phyloP scores from a whole-genome alignment of 2,113 vertebrate species.

The Trematomus loennbergii region DNA sequence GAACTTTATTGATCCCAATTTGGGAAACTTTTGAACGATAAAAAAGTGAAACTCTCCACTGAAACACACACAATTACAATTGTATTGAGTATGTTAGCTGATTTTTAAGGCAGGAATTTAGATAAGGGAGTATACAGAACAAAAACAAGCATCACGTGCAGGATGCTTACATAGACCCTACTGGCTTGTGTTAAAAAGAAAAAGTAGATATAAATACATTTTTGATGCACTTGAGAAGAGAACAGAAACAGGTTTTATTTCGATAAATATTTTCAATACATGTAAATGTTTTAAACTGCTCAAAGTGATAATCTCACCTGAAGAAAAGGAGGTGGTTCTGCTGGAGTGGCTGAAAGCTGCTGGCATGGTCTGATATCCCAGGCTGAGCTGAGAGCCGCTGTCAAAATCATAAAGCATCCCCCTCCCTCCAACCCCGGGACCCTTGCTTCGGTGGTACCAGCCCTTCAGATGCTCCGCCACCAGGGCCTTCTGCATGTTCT shows the following conservation, averaged over 20 bases:
- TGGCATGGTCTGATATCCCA: slow-evolving; percentile 93
- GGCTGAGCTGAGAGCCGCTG: slow-evolving; percentile 88
- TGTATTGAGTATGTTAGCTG: not conserved
- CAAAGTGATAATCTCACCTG: slow-evolving; percentile 62
- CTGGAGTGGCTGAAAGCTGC: slow-evolving; percentile 91
- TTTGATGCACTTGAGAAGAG: not conserved
- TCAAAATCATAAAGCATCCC: slow-evolving; percentile 88
- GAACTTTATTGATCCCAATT: too few species aligned
- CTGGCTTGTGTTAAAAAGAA: too few species aligned
- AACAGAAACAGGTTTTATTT: not conserved
- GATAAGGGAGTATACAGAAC: not conserved
- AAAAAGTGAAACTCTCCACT: not conserved
- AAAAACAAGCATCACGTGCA: too few species aligned
- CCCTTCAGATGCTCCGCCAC: slow-evolving; percentile 95
- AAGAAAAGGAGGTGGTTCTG: slow-evolving; percentile 90
- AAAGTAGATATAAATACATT: too few species aligned
- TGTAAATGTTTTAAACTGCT: not conserved
- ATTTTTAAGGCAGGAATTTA: not conserved
- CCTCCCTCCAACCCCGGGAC: slow-evolving; percentile 81
- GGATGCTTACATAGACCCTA: too few species aligned
- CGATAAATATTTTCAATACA: too few species aligned
- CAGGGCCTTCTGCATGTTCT: slow-evolving; percentile 96
- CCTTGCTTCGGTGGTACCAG: slow-evolving; percentile 95
- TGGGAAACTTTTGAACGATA: not conserved
- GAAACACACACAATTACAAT: not conserved